Percentiles rank a stretch among this genome's conserved stretches.
These are phyloP conservation scores for Trimorus sp. DNA, from an alignment of 2,888 invertebrate genomes.

Conservation along the genomic window DNA sequence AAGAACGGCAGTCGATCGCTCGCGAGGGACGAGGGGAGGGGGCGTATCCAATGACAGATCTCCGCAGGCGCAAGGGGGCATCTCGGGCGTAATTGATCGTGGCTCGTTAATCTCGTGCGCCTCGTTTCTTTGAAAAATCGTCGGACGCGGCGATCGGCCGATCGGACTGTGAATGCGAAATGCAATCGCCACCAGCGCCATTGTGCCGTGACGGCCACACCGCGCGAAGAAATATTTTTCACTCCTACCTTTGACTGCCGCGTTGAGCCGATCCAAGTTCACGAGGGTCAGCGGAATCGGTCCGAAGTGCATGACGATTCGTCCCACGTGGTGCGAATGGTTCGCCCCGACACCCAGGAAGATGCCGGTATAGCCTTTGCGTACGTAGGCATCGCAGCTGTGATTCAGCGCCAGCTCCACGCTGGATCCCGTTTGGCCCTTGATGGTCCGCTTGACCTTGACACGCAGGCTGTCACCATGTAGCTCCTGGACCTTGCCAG, in stretches of 20 bases:
- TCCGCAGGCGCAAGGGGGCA: slow-evolving; percentile 63
- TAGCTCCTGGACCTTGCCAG: slow-evolving; percentile 78
- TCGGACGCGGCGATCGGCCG: slow-evolving; percentile 37
- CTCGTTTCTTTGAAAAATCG: slow-evolving; percentile 61
- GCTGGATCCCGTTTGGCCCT: slow-evolving; percentile 74
- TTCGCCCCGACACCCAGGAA: slow-evolving; percentile 75
- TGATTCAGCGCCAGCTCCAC: slow-evolving; percentile 75
- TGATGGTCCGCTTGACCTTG: slow-evolving; percentile 78
- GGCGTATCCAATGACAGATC: slow-evolving; percentile 67
- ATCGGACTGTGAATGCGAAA: slow-evolving; percentile 35
- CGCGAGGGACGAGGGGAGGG: slow-evolving; percentile 17
- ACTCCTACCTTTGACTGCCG: slow-evolving; percentile 79
- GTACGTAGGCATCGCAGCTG: slow-evolving; percentile 76
- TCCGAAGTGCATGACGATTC: slow-evolving; percentile 78
- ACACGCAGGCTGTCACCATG: slow-evolving; percentile 71
- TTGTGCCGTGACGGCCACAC: background rate
- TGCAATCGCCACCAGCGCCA: background rate
- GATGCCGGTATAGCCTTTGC: slow-evolving; percentile 79
- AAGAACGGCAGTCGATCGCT: slow-evolving; percentile 12
- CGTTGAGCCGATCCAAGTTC: slow-evolving; percentile 80
- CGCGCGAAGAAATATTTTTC: background rate
- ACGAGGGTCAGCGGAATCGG: slow-evolving; percentile 80
- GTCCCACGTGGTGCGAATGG: slow-evolving; percentile 49
- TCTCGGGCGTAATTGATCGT: slow-evolving; percentile 68
- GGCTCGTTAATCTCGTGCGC: slow-evolving; percentile 62